Evolutionary conservation across 2,888 invertebrate genomes (phyloP).

Genomic region (Onchidella celtica): DNA sequence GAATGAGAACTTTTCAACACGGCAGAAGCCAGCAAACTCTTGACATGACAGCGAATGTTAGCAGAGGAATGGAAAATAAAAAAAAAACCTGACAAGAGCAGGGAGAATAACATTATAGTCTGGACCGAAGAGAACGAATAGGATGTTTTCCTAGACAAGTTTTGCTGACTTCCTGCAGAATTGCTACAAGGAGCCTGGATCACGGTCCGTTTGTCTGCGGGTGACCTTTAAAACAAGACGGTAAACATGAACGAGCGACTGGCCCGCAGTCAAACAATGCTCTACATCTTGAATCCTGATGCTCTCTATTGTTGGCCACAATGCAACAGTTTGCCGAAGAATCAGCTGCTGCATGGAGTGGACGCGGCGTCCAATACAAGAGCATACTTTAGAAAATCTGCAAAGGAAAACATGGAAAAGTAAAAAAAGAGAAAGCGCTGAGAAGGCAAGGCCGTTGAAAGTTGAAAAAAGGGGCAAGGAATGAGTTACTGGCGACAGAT

Average conservation of each 20-base stretch:
- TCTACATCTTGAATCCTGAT: neutral
- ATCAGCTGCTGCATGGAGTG: neutral
- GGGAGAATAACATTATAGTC: no score
- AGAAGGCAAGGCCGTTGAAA: no score
- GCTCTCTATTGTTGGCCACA: neutral
- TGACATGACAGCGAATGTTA: neutral
- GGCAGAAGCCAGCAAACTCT: neutral
- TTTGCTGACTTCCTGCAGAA: neutral
- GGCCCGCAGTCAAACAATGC: slow-evolving; percentile 5
- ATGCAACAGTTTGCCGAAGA: slow-evolving; percentile 27
- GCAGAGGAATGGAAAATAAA: no score
- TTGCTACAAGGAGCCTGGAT: neutral
- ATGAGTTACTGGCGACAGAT: no score
- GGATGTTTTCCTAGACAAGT: neutral
- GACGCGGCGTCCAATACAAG: neutral
- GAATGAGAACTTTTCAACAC: neutral
- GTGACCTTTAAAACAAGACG: slow-evolving; percentile 20
- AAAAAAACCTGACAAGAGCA: no score
- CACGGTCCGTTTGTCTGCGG: slow-evolving; percentile 14
- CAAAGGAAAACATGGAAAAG: no score
- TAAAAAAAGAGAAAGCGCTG: neutral
- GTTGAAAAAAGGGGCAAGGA: no score
- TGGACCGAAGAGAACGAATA: slow-evolving; percentile 2
- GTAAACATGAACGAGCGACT: slow-evolving; percentile 19
- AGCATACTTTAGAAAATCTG: no score